phyloP scores from a whole-genome alignment of 1,140 invertebrate genomes.

The Cotesia vestalis region DNA sequence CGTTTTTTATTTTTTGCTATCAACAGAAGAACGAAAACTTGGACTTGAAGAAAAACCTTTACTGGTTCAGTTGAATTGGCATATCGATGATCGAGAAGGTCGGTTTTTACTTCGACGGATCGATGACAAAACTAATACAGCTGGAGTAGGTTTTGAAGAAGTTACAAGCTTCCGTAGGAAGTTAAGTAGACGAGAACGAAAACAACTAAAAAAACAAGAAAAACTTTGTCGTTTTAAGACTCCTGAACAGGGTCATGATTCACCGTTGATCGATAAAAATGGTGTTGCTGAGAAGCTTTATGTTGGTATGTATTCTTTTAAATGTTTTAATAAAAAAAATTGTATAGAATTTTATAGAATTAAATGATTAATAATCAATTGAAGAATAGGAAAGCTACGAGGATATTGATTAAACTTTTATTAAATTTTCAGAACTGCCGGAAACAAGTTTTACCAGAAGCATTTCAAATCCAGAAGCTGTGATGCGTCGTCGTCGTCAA shows the following conservation, averaged over 20 bases:
- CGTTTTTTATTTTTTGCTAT: slow-evolving; percentile 7
- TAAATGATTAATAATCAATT: too few relatives aligned
- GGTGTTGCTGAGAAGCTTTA: slow-evolving; percentile 93
- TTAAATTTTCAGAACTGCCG: slow-evolving; percentile 80
- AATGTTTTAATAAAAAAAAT: not conserved
- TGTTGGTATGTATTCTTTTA: slow-evolving; percentile 70
- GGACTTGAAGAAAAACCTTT: slow-evolving; percentile 92
- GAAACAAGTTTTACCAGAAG: slow-evolving; percentile 98
- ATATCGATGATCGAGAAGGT: slow-evolving; percentile 96
- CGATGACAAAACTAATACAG: slow-evolving; percentile 78
- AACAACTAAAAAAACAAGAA: slow-evolving; percentile 97
- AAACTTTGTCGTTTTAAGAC: slow-evolving; percentile 87
- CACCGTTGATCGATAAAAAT: slow-evolving; percentile 80
- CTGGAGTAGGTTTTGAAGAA: slow-evolving; percentile 70
- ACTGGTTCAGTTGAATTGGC: slow-evolving; percentile 98
- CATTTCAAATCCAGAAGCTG: slow-evolving; percentile 99
- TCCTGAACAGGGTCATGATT: slow-evolving; percentile 71
- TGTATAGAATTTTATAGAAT: too few relatives aligned
- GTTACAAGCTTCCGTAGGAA: slow-evolving; percentile 84
- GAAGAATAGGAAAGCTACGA: too few relatives aligned
- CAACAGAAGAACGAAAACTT: slow-evolving; percentile 87
- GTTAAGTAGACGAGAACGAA: slow-evolving; percentile 98
- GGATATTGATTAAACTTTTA: slow-evolving; percentile 20
- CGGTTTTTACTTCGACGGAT: slow-evolving; percentile 92
- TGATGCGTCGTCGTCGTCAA: slow-evolving; percentile 95